Evolutionary conservation across 2,113 vertebrate genomes (phyloP), one percentile per base, ranked within the genome.

Genomic region (Dolichotis patagonum): DNA sequence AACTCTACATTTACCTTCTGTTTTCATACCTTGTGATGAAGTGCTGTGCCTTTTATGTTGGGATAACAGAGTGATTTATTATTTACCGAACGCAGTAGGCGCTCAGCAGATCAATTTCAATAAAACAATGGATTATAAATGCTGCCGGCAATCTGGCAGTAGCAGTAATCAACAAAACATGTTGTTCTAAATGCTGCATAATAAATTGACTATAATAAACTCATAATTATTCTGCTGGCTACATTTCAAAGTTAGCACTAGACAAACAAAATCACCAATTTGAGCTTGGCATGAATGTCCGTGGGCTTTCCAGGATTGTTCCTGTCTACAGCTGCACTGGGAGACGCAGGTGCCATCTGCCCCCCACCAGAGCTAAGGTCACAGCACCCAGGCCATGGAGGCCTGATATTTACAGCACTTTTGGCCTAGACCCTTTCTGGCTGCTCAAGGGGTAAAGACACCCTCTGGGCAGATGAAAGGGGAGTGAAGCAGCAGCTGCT

Each of bases 171-270:
- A 97, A 97, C 96, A 93, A 88, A 92, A 94, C 96, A 97, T 97
- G 77, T 95, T 91, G 94, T 92, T 83, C 3, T 24, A 97, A 96
- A 96, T 26, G 26, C 97, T 62, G 77, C 85, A 95, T 97, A 97
- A 96, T 94, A 97, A 97, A 97, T 11, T 38, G 35, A 95, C 93
- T 73, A 88, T 86, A 95, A 94, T 96, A 71, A 97, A 97, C 85
- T 93, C 95, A 82, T 97, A 98, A 65, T 83, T 52, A 96, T 92
- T 97, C 96, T 86, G 91, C 92, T 88, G 90, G 97, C 90, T 86
- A 90, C 56, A 41, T 94, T 96, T 97, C 97, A 97, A 97, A 98
- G 97, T 89, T 88, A 91, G 94, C 88, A 96, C 90, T 41, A 95
- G 96, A 97, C 98, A 88, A 35, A 82, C 84, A 65, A 96, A 97